phyloP scores from a whole-genome alignment of 92 coral and sea anemone species.

The Epizoanthus rinbou region DNA sequence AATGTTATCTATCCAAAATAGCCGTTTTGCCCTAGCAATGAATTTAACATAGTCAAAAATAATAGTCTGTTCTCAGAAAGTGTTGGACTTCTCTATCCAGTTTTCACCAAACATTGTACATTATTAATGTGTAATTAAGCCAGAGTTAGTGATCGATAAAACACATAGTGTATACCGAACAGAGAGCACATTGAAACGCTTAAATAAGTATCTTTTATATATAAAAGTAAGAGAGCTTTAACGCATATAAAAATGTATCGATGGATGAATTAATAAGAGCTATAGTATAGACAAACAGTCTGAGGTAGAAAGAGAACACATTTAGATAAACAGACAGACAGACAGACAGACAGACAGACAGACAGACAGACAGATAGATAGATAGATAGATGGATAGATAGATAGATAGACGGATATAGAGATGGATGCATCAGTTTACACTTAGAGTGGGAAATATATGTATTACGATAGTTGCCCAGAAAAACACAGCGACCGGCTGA shows the following conservation, averaged over 20 bases:
- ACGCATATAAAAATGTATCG: too few species aligned
- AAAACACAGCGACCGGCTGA: too few species aligned
- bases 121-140: conserved; percentile 15
- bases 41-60: not conserved
- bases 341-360: not conserved
- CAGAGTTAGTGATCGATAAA: not conserved
- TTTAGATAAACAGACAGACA: not conserved
- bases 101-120: conserved; percentile 9
- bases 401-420: not conserved
- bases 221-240: too few species aligned
- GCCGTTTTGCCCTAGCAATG: not conserved
- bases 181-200: not conserved
- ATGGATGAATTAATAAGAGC: too few species aligned
- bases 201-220: too few species aligned
- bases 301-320: too few species aligned
- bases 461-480: too few species aligned
- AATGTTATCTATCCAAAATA: not conserved
- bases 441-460: too few species aligned
- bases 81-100: not conserved
- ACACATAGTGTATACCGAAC: not conserved
- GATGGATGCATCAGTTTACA: too few species aligned
- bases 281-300: too few species aligned
- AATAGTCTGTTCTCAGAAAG: not conserved
- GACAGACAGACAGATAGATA: conserved; percentile 1
- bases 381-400: too few species aligned